Conservation (phyloP, 2,797 vertebrate species). For the Cheirogaleus major region DNA sequence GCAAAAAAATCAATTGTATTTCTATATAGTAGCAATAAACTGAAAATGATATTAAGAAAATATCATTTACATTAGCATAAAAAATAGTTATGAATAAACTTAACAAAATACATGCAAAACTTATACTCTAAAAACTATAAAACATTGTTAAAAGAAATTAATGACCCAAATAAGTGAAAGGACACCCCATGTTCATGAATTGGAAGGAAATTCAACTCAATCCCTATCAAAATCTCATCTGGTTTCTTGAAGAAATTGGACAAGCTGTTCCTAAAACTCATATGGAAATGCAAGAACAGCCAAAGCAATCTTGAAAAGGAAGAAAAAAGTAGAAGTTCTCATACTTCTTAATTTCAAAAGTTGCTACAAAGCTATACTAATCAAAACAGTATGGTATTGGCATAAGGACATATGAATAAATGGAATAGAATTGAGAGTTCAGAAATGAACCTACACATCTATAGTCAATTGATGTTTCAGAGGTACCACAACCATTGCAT, state of each 20-base stretch:
- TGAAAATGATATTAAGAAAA: not conserved
- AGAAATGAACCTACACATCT: not conserved
- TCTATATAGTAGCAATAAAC: not conserved
- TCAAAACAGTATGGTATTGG: not conserved
- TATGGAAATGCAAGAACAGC: not conserved
- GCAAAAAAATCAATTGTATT: not conserved
- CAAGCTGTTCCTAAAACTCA: not conserved
- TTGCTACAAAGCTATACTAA: not conserved
- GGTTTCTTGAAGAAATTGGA: not conserved
- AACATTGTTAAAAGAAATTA: conserved; percentile 6
- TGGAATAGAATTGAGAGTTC: not conserved
- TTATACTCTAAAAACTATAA: not conserved
- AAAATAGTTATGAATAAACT: not conserved
- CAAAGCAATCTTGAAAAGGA: not conserved
- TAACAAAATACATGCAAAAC: not conserved
- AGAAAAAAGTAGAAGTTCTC: not conserved
- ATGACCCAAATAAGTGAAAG: not conserved
- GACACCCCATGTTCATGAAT: not conserved
- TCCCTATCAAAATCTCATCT: not conserved
- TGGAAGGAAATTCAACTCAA: not conserved
- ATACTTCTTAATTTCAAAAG: not conserved
- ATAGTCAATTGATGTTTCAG: not conserved
- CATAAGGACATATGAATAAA: not conserved
- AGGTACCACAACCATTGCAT: not conserved
- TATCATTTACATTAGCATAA: not conserved